Percentiles rank a stretch among this genome's conserved stretches.
phyloP scores from a whole-genome alignment of 2,113 vertebrate genomes.

The Ovis aries region ARS-UI_Ramb_v3.0 NC_056061.1:39103501-39104000 shows the following conservation, averaged over 20 bases:
- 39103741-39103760: slow-evolving; percentile 71
- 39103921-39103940: background rate
- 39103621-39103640: slow-evolving; percentile 66
- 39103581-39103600: slow-evolving; percentile 38
- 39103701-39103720: slow-evolving; percentile 44
- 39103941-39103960: background rate
- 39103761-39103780: slow-evolving; percentile 65
- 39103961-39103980: background rate
- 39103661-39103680: slow-evolving; percentile 64
- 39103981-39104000: slow-evolving; percentile 17
- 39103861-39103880: background rate
- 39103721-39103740: slow-evolving; percentile 69
- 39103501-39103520: background rate
- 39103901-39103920: background rate
- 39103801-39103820: background rate
- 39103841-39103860: background rate
- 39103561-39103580: slow-evolving; percentile 2
- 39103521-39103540: slow-evolving; percentile 21
- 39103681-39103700: slow-evolving; percentile 59
- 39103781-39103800: slow-evolving; percentile 62
- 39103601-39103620: slow-evolving; percentile 49
- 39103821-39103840: background rate
- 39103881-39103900: background rate
- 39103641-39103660: slow-evolving; percentile 60
- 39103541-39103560: slow-evolving; percentile 23